These are phyloP conservation scores for Heliconius hewitsoni DNA, from an alignment of 1,140 invertebrate genomes.

Conservation along the genomic window DNA sequence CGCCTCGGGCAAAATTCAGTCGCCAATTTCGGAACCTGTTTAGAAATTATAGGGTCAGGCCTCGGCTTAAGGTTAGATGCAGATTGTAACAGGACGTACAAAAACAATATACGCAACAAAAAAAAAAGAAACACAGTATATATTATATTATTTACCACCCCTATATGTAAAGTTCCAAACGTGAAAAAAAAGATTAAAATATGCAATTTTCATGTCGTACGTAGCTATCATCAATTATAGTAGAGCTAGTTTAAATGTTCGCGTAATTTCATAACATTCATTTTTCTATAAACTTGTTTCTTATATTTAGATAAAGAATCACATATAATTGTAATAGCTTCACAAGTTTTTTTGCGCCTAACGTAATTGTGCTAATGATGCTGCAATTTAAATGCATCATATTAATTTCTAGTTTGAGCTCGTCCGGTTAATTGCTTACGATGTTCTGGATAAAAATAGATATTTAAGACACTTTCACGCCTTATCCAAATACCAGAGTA, in stretches of 20 bases:
- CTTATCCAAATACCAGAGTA: no score
- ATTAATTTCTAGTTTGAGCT: conserved; percentile 32
- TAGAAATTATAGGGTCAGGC: conserved; percentile 79
- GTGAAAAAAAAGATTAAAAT: background rate
- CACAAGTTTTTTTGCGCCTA: conserved; percentile 7
- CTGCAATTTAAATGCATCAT: conserved; percentile 30
- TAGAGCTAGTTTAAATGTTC: background rate
- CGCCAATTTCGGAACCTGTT: conserved; percentile 79
- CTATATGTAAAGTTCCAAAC: background rate
- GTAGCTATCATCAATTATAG: background rate
- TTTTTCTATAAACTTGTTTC: conserved; percentile 3
- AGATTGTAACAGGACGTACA: conserved; percentile 33
- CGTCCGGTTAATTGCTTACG: conserved; percentile 29
- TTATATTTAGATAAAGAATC: conserved; percentile 17
- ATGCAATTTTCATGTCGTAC: background rate
- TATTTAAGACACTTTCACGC: background rate
- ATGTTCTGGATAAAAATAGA: conserved; percentile 25
- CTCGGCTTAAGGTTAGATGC: conserved; percentile 54
- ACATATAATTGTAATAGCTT: conserved; percentile 20
- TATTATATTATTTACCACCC: background rate
- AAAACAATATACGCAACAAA: conserved; percentile 23
- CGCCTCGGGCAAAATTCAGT: conserved; percentile 67
- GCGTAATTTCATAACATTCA: background rate
- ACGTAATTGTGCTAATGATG: conserved; percentile 27
- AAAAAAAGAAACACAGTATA: background rate